Conservation (phyloP, 2,797 vertebrate genomes). For the Emydoidea blandingii region DNA sequence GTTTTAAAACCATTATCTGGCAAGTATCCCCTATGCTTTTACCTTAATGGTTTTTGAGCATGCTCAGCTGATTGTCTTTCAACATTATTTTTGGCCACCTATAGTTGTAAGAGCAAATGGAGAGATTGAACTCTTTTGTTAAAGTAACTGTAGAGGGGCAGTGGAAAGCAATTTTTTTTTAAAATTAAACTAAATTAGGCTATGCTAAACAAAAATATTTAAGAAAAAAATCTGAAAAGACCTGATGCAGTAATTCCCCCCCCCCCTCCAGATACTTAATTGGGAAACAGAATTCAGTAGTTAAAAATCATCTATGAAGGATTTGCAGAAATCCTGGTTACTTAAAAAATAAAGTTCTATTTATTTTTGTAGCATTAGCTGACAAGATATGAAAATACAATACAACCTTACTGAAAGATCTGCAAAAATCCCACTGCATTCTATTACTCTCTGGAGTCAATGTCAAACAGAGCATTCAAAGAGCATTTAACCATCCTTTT, state of each 20-base stretch:
- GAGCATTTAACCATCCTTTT: background rate
- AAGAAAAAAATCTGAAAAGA: background rate
- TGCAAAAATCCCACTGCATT: background rate
- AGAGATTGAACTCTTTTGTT: background rate
- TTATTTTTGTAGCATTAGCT: background rate
- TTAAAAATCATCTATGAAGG: conserved; percentile 11
- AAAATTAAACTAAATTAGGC: too few species aligned
- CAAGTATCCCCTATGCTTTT: background rate
- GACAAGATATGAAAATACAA: conserved; percentile 10
- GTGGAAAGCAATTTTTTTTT: too few species aligned
- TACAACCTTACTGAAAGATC: background rate
- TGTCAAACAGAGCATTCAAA: background rate
- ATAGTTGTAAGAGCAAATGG: background rate
- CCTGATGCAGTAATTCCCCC: background rate
- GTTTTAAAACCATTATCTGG: background rate
- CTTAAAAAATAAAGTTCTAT: background rate
- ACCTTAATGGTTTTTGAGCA: background rate
- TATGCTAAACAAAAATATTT: background rate
- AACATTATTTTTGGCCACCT: background rate
- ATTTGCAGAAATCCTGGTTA: background rate
- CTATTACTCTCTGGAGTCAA: background rate
- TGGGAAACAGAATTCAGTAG: conserved; percentile 17
- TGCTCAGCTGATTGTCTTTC: background rate
- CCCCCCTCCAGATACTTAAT: background rate
- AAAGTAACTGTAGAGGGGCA: background rate